Base-by-base conservation (phyloP, 1,140 invertebrate genomes). In the Drosophila baimaii region DNA sequence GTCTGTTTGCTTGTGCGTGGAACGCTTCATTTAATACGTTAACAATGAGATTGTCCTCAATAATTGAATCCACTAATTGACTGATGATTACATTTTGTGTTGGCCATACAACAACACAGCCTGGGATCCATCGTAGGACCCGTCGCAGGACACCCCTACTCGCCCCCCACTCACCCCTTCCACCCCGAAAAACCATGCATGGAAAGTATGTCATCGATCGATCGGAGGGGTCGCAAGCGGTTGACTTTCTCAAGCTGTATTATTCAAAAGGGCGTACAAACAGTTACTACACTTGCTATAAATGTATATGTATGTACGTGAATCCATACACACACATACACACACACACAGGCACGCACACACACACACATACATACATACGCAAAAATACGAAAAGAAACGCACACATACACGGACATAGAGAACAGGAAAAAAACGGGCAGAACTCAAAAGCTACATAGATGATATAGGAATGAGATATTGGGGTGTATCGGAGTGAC, bases 31-130 rank as follows among this genome's bases (percentile, higher is more conserved):
- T 89, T 89, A 90, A 89, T 89, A 90, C 85, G 84, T 89, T 89
- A 89, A 89, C 84, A 89, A 90, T 89, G 84, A 90, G 84, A 89
- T 89, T 89, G 84, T 89, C 81, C 81, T 89, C 84, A 89, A 89
- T 89, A 89, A 89, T 89, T 89, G 84, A 89, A 89, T 89, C 80
- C 84, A 89, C 84, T 89, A 89, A 89, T 89, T 89, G 84, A 89
- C 84, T 89, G 84, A 89, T 89, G 84, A 89, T 89, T 89, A 85
- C 84, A 89, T 89, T 90, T 77, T 84, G 84, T 84, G 84, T 88
- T 89, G 79, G 80, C 61, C 80, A 74, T 58, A 89, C 64, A 88
- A 49, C 71, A 86, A 82, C 61, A 86, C 61, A 86, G 44, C 19
- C 37, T 59, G n/a, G 49, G 49, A 52, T 52, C 49, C 29, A 4